Evolutionary conservation across 2,113 vertebrate genomes (phyloP).

Genomic region (Stegastes partitus): DNA sequence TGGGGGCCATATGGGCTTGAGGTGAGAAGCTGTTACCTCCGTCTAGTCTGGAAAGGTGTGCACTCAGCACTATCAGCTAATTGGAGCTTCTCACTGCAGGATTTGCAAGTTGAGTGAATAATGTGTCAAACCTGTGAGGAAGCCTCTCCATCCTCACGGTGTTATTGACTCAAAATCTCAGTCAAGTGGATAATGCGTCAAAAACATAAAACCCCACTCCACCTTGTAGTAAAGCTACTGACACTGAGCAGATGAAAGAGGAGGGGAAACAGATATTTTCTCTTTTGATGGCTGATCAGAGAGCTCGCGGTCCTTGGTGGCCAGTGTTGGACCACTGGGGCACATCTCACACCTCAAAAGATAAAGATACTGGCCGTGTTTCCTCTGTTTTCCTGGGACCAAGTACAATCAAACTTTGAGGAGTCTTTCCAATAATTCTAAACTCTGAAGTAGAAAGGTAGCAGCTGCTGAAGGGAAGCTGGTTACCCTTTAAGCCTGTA

Average conservation of each 20-base stretch:
- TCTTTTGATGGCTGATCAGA: constrained; percentile 74
- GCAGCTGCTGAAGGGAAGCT: not conserved
- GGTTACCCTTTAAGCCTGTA: not conserved
- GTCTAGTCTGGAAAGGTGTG: constrained; percentile 75
- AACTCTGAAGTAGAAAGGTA: constrained; percentile 2
- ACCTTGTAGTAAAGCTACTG: constrained; percentile 53
- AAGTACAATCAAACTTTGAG: constrained; percentile 7
- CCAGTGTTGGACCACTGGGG: constrained; percentile 34
- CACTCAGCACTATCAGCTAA: constrained; percentile 82
- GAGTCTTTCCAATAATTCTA: not conserved
- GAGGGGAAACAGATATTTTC: constrained; percentile 57
- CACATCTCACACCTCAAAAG: constrained; percentile 35
- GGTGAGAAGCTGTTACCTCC: constrained; percentile 76
- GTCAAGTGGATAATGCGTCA: constrained; percentile 75
- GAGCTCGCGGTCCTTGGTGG: constrained; percentile 64
- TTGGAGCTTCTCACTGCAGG: constrained; percentile 79
- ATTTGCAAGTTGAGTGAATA: constrained; percentile 81
- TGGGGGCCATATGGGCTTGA: constrained; percentile 71
- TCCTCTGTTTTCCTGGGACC: constrained; percentile 39
- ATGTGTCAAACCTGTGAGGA: constrained; percentile 69
- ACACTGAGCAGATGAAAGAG: constrained; percentile 60
- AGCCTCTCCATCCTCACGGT: constrained; percentile 48
- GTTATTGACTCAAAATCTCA: constrained; percentile 72
- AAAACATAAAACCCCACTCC: constrained; percentile 58
- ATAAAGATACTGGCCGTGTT: constrained; percentile 24